Evolutionary conservation across 2,888 invertebrate species (phyloP).

Genomic region (Cryptus viduatorius): DNA sequence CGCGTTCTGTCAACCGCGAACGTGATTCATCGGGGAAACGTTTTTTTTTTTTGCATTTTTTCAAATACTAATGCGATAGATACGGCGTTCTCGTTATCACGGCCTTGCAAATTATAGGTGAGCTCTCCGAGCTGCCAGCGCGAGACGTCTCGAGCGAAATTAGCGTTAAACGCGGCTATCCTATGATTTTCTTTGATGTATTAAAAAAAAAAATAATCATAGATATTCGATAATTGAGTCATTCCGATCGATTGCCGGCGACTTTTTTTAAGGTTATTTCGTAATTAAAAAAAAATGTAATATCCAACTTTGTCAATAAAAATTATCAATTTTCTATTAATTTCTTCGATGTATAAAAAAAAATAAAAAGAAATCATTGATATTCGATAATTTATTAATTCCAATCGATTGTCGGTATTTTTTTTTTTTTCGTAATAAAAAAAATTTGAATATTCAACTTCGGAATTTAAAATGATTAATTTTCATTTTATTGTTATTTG

Average conservation of each 20-base stretch:
- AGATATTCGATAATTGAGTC: neutral
- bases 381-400: neutral
- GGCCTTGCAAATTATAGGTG: constrained; percentile 52
- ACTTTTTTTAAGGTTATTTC: neutral
- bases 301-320: neutral
- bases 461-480: no score
- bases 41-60: constrained; percentile 35
- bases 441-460: neutral
- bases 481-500: neutral
- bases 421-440: neutral
- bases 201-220: neutral
- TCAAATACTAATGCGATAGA: constrained; percentile 17
- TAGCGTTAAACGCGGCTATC: neutral
- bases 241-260: neutral
- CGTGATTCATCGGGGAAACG: constrained; percentile 31
- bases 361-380: neutral
- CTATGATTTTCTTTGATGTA: neutral
- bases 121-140: neutral
- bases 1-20: neutral
- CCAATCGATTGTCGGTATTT: neutral
- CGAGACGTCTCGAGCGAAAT: constrained; percentile 11
- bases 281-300: neutral
- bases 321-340: no score
- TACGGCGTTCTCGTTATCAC: constrained; percentile 41
- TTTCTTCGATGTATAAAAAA: neutral